Percentiles rank a stretch among this genome's conserved stretches.
Evolutionary conservation across 2,888 invertebrate genomes (phyloP).

Genomic region (Laspeyria flexula): DNA sequence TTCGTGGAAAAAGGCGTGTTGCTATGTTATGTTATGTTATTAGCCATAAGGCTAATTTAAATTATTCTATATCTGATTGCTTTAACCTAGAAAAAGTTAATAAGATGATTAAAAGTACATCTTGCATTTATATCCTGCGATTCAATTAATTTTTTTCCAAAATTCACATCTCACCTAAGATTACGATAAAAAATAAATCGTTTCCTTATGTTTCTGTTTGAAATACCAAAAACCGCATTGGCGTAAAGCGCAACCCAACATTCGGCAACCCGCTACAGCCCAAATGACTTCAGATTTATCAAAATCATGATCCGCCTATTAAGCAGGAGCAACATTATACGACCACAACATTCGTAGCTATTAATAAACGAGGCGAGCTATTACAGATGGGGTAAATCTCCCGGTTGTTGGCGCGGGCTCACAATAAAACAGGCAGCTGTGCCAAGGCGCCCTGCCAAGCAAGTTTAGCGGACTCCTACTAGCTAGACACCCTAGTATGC

Average conservation of each 20-base stretch:
- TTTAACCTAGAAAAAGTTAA: too few relatives aligned
- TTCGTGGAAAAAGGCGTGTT: too few relatives aligned
- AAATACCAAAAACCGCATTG: slow-evolving; percentile 21
- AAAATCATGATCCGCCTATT: slow-evolving; percentile 65
- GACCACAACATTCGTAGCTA: slow-evolving; percentile 61
- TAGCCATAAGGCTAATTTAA: too few relatives aligned
- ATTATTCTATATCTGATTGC: too few relatives aligned
- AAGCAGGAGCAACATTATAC: slow-evolving; percentile 61
- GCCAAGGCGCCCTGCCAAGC: slow-evolving; percentile 75
- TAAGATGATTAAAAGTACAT: too few relatives aligned
- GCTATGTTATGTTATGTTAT: too few relatives aligned
- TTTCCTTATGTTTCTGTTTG: too few relatives aligned
- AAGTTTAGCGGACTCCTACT: slow-evolving; percentile 55
- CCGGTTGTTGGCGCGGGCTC: slow-evolving; percentile 67
- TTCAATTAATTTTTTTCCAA: too few relatives aligned
- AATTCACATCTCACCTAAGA: too few relatives aligned
- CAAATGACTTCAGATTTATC: slow-evolving; percentile 59
- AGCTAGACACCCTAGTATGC: slow-evolving; percentile 37
- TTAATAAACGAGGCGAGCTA: slow-evolving; percentile 65
- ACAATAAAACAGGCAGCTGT: slow-evolving; percentile 67
- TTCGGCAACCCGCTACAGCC: slow-evolving; percentile 13
- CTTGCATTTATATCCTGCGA: too few relatives aligned
- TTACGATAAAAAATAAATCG: too few relatives aligned
- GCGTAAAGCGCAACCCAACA: neutral
- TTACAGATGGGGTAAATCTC: slow-evolving; percentile 71